Evolutionary conservation across 2,797 vertebrate genomes (phyloP).

Genomic region (Danio albolineatus): DNA sequence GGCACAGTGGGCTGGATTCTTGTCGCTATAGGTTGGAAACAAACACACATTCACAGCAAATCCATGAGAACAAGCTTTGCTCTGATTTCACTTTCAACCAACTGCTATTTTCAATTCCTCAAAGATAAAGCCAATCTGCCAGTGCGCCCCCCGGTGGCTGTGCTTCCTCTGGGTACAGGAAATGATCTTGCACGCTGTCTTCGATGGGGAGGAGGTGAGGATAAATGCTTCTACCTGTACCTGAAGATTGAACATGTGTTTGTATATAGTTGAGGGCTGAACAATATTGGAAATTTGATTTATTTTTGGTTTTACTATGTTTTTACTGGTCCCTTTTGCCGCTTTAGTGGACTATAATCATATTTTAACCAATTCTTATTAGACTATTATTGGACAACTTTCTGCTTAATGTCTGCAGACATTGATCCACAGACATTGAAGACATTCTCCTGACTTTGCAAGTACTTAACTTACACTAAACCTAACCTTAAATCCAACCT

Average conservation of each 20-base stretch:
- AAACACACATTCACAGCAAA: too few relatives aligned
- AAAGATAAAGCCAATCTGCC: conserved; percentile 87
- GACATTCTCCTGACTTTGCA: too few relatives aligned
- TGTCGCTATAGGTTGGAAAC: conserved; percentile 87
- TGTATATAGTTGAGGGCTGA: neutral
- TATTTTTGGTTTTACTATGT: too few relatives aligned
- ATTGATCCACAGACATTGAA: too few relatives aligned
- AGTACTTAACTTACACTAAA: too few relatives aligned
- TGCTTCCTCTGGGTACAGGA: conserved; percentile 92
- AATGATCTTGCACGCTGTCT: conserved; percentile 95
- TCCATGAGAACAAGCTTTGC: neutral
- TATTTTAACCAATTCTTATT: too few relatives aligned
- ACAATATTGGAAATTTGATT: too few relatives aligned
- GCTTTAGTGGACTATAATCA: too few relatives aligned
- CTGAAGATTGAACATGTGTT: neutral
- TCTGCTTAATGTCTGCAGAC: too few relatives aligned
- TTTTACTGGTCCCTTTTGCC: too few relatives aligned
- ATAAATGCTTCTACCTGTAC: neutral
- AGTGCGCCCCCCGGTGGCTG: conserved; percentile 83
- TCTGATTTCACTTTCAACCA: neutral
- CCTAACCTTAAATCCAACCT: too few relatives aligned
- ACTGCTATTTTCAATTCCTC: conserved; percentile 50
- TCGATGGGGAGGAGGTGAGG: conserved; percentile 93
- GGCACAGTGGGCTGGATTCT: conserved; percentile 96
- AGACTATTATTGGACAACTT: too few relatives aligned